Evolutionary conservation across 1,140 invertebrate species (phyloP).

Genomic region (Drepana arcuata): DNA sequence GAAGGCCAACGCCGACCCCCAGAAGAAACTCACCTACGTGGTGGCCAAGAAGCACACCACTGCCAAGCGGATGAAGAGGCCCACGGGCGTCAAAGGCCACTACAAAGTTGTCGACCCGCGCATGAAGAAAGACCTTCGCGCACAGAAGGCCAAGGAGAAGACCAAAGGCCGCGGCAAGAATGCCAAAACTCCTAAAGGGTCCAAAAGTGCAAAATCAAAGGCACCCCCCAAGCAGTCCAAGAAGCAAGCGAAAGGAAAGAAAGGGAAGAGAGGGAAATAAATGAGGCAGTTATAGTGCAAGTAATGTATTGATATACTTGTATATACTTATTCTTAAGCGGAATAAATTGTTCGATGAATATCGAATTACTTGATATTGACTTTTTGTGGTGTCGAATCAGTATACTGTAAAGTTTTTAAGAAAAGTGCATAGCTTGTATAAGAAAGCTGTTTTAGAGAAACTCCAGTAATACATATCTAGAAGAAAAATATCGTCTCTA

Average conservation of each 20-base stretch:
- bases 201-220: constrained; percentile 14
- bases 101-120: constrained; percentile 96
- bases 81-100: constrained; percentile 90
- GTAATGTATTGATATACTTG: too few relatives aligned
- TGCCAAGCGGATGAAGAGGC: constrained; percentile 83
- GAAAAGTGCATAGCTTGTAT: too few relatives aligned
- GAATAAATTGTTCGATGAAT: too few relatives aligned
- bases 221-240: constrained; percentile 31
- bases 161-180: constrained; percentile 60
- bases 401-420: too few relatives aligned
- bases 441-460: too few relatives aligned
- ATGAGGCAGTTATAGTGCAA: too few relatives aligned
- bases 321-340: too few relatives aligned
- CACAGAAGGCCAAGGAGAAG: constrained; percentile 77
- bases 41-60: constrained; percentile 92
- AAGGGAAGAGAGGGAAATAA: constrained; percentile 38
- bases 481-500: too few relatives aligned
- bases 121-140: constrained; percentile 94
- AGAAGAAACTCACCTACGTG: constrained; percentile 94
- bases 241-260: constrained; percentile 49
- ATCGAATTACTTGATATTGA: too few relatives aligned
- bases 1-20: constrained; percentile 87
- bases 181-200: constrained; percentile 25
- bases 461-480: too few relatives aligned
- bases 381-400: too few relatives aligned